Percentiles rank a stretch among this genome's conserved stretches.
phyloP scores from a whole-genome alignment of 2,888 invertebrate genomes.

The Machimus rusticus region DNA sequence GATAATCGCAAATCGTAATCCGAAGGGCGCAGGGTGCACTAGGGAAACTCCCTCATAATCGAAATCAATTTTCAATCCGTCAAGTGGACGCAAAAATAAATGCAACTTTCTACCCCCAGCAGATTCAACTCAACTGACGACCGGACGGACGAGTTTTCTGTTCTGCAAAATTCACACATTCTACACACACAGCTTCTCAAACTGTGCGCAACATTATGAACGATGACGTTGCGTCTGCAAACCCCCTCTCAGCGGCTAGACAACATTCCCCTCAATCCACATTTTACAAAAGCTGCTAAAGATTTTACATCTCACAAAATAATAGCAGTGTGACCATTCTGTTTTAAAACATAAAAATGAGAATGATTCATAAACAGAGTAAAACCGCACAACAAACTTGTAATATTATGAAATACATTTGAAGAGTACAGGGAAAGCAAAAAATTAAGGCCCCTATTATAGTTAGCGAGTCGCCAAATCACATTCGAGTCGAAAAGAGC shows the following conservation, averaged over 20 bases:
- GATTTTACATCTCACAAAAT: neutral
- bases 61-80: neutral
- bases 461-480: no score
- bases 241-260: neutral
- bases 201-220: neutral
- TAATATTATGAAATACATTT: no score
- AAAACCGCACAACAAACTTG: no score
- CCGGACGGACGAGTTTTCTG: neutral
- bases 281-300: neutral
- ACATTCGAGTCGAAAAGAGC: no score
- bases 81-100: neutral
- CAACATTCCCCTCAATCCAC: no score
- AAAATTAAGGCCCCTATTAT: no score
- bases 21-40: neutral
- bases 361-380: no score
- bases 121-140: neutral
- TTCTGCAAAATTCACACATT: neutral
- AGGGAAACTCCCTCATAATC: neutral
- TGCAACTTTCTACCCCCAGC: neutral
- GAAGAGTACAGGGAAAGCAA: no score
- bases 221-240: neutral
- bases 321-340: neutral
- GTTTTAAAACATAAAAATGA: no score
- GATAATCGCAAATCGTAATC: neutral
- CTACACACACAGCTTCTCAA: neutral